Conservation (phyloP, 1,140 invertebrate genomes). For the Hycleus phaleratus region DNA sequence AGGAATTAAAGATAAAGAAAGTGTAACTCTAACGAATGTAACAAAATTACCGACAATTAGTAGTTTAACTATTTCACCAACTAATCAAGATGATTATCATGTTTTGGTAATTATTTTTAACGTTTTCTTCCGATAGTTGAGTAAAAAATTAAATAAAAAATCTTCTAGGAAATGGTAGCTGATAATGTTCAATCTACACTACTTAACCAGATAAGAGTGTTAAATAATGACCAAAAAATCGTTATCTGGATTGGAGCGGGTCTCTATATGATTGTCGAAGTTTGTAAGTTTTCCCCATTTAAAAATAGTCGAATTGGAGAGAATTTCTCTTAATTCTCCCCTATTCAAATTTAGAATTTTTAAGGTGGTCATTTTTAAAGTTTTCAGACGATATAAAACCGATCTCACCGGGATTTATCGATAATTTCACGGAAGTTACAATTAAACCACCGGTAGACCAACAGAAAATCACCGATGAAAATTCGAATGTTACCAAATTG, state of each 20-base stretch:
- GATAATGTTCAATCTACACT: slow-evolving; percentile 46
- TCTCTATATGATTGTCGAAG: slow-evolving; percentile 42
- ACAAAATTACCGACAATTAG: slow-evolving; percentile 26
- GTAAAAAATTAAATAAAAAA: no score
- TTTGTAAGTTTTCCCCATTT: slow-evolving; percentile 38
- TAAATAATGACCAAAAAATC: slow-evolving; percentile 46
- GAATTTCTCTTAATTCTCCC: no score
- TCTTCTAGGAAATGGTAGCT: slow-evolving; percentile 45
- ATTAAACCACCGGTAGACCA: slow-evolving; percentile 23
- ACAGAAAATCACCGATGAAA: no score
- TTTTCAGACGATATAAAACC: slow-evolving; percentile 33
- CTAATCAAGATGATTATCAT: slow-evolving; percentile 31
- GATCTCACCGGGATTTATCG: slow-evolving; percentile 28
- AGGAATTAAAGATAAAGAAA: slow-evolving; percentile 27
- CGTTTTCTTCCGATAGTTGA: slow-evolving; percentile 3
- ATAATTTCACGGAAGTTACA: slow-evolving; percentile 36
- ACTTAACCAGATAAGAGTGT: slow-evolving; percentile 47
- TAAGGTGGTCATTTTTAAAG: not conserved
- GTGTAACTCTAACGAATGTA: slow-evolving; percentile 24
- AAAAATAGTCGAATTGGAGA: slow-evolving; percentile 2
- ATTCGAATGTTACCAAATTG: no score
- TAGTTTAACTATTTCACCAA: slow-evolving; percentile 28
- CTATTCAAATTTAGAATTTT: not conserved
- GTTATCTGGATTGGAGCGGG: slow-evolving; percentile 50
- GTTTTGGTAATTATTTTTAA: slow-evolving; percentile 31